Conservation (phyloP, 2,797 vertebrate species). For the Amazona finschi region DNA sequence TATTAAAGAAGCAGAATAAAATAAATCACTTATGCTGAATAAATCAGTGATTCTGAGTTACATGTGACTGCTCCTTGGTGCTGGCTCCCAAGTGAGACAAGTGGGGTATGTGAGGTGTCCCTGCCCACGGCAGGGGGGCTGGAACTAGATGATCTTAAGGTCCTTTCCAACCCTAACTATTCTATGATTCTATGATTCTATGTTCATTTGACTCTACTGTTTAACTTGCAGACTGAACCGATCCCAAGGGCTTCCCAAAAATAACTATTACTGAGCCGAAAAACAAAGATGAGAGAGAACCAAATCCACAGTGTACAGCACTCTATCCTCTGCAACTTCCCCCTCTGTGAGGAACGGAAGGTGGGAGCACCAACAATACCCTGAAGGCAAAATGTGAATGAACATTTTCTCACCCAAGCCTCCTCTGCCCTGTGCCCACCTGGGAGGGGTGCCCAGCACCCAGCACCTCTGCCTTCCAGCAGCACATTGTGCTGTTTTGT, state of each 20-base stretch:
- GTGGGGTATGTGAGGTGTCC: not conserved
- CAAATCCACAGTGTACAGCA: not conserved
- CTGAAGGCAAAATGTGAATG: accelerated
- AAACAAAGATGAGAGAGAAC: not conserved
- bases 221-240: not conserved
- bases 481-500: accelerated
- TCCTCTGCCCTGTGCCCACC: accelerated
- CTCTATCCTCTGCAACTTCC: not conserved
- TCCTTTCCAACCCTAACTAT: too few relatives aligned
- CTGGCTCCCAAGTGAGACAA: not conserved
- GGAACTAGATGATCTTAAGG: too few relatives aligned
- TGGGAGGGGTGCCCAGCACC: not conserved
- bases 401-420: not conserved
- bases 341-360: not conserved
- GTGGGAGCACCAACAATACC: accelerated
- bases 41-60: constrained; percentile 16
- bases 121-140: too few relatives aligned
- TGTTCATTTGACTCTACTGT: not conserved
- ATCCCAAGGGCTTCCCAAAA: not conserved
- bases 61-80: not conserved
- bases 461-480: not conserved
- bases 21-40: constrained; percentile 17
- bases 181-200: too few relatives aligned
- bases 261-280: not conserved
- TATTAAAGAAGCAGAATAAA: not conserved